Conservation (phyloP, 2,113 vertebrate genomes). For the Crotophaga sulcirostris region DNA sequence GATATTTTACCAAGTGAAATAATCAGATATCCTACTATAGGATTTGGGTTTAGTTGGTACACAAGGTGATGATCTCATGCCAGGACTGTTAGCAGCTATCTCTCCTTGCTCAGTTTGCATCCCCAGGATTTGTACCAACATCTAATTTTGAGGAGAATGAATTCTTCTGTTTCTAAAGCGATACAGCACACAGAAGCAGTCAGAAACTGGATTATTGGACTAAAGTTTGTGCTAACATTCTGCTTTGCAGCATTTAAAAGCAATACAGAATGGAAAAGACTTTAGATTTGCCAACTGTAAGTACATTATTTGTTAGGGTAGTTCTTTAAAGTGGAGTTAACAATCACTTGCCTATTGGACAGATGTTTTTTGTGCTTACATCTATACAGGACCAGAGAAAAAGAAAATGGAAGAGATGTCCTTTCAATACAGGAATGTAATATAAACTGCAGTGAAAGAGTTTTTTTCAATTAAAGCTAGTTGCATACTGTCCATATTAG, state of each 20-base stretch:
- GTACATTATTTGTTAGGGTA: neutral
- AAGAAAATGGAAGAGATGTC: neutral
- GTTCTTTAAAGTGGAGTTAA: slow-evolving; percentile 9
- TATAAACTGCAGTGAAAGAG: neutral
- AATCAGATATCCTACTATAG: neutral
- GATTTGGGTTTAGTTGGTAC: neutral
- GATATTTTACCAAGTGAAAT: neutral
- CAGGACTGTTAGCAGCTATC: neutral
- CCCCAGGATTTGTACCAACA: neutral
- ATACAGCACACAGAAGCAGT: neutral
- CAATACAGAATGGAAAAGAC: neutral
- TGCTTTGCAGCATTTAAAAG: neutral
- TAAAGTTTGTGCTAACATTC: neutral
- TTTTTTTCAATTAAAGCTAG: slow-evolving; percentile 15
- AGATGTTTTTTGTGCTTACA: neutral
- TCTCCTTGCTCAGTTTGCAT: neutral
- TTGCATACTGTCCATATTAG: neutral
- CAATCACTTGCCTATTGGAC: slow-evolving; percentile 2
- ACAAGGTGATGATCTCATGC: neutral
- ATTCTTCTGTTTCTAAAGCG: neutral
- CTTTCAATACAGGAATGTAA: neutral
- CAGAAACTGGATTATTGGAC: neutral
- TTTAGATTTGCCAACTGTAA: neutral
- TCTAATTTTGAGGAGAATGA: neutral
- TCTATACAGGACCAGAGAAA: neutral